Percentiles rank a stretch among this genome's conserved stretches.
Evolutionary conservation across 1,140 invertebrate genomes (phyloP).

Genomic region (Atta colombica): DNA sequence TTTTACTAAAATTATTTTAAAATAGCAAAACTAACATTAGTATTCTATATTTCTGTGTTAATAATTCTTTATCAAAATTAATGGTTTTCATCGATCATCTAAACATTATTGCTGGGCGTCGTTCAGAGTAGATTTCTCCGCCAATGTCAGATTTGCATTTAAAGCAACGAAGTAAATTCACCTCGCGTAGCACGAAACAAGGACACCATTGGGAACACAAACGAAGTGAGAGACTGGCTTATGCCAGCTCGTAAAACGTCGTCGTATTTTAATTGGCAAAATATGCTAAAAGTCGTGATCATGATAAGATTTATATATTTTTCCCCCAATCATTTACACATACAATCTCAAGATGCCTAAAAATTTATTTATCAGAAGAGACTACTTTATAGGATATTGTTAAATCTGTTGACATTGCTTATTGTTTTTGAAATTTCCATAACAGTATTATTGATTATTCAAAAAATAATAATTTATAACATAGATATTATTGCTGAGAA

Average conservation of each 20-base stretch:
- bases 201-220: slow-evolving; percentile 71
- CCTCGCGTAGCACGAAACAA: slow-evolving; percentile 71
- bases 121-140: slow-evolving; percentile 46
- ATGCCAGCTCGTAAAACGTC: slow-evolving; percentile 74
- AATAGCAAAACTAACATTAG: not conserved
- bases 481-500: not conserved
- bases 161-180: slow-evolving; percentile 73
- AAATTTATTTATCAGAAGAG: slow-evolving; percentile 73
- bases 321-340: slow-evolving; percentile 57
- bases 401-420: not conserved
- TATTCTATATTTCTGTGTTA: not conserved
- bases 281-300: slow-evolving; percentile 80
- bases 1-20: not conserved
- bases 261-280: slow-evolving; percentile 80
- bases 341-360: slow-evolving; percentile 36
- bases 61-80: slow-evolving; percentile 26
- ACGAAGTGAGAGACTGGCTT: slow-evolving; percentile 68
- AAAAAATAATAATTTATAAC: not conserved
- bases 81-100: not conserved
- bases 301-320: slow-evolving; percentile 76
- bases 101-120: slow-evolving; percentile 5
- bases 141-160: slow-evolving; percentile 72
- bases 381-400: slow-evolving; percentile 4
- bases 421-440: not conserved
- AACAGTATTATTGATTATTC: not conserved